Conservation (phyloP, 2,113 vertebrate genomes). For the Eptesicus fuscus region DNA sequence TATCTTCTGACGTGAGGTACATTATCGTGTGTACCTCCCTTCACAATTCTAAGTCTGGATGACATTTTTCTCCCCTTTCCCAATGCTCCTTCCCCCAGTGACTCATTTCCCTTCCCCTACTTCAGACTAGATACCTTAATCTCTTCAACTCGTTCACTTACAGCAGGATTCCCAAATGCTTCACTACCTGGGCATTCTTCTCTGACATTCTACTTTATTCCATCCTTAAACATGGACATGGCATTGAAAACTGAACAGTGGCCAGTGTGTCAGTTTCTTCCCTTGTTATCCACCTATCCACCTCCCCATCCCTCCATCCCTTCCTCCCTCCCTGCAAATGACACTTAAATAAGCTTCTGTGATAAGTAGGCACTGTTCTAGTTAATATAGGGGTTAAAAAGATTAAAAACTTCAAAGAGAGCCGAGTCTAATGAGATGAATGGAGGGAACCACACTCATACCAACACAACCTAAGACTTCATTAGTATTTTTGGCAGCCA, state of each 20-base stretch:
- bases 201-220: neutral
- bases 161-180: neutral
- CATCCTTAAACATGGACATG: neutral
- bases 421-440: neutral
- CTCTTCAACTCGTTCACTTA: neutral
- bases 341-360: constrained; percentile 3
- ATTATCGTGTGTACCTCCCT: neutral
- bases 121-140: neutral
- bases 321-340: neutral
- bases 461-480: neutral
- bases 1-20: neutral
- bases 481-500: neutral
- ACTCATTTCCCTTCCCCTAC: neutral
- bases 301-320: neutral
- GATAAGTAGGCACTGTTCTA: neutral
- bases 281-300: neutral
- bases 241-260: neutral
- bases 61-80: neutral
- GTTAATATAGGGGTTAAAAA: neutral
- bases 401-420: neutral
- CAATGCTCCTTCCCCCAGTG: neutral
- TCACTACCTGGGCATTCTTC: neutral
- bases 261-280: neutral
- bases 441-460: neutral
- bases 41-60: neutral